These are phyloP conservation scores for Acanthurus lineatus DNA, from an alignment of 2,797 vertebrate species.

Conservation along the genomic window DNA sequence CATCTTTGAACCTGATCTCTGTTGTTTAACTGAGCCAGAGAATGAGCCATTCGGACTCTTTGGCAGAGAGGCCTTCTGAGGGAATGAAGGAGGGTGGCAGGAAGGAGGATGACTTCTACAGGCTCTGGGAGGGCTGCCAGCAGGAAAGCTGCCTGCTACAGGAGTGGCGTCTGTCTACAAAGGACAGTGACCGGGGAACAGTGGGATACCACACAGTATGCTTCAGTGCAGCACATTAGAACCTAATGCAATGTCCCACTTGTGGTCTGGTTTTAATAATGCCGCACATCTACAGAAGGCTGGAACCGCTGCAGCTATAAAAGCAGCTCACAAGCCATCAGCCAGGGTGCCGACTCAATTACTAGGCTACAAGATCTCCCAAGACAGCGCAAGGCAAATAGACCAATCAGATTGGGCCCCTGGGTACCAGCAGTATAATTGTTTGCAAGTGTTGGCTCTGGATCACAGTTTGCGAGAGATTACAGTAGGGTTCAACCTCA, in stretches of 20 bases:
- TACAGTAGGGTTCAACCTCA: conserved; percentile 66
- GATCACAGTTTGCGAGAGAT: conserved; percentile 61
- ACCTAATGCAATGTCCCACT: conserved; percentile 58
- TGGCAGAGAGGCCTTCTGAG: conserved; percentile 66
- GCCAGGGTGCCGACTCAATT: conserved; percentile 73
- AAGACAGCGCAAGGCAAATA: conserved; percentile 76
- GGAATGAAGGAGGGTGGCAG: conserved; percentile 53
- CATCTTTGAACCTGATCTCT: conserved; percentile 70
- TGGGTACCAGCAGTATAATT: conserved; percentile 74
- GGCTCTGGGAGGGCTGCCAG: conserved; percentile 71
- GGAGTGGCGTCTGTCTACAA: conserved; percentile 71
- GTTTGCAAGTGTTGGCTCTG: conserved; percentile 78
- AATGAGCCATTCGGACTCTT: conserved; percentile 75
- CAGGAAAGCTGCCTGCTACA: conserved; percentile 59
- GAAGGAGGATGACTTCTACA: conserved; percentile 75
- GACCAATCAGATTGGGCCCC: conserved; percentile 79
- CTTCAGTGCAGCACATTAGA: conserved; percentile 58
- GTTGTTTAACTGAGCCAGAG: conserved; percentile 72
- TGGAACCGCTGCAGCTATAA: conserved; percentile 58
- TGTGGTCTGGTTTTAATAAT: conserved; percentile 74
- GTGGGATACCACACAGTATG: conserved; percentile 70
- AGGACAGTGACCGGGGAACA: conserved; percentile 70
- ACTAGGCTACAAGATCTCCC: conserved; percentile 67
- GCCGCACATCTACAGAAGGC: conserved; percentile 57
- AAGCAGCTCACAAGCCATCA: conserved; percentile 68